Percentiles rank a stretch among this genome's conserved stretches.
Conservation (phyloP, 2,797 vertebrate genomes). For the Oreochromis grahami region DNA sequence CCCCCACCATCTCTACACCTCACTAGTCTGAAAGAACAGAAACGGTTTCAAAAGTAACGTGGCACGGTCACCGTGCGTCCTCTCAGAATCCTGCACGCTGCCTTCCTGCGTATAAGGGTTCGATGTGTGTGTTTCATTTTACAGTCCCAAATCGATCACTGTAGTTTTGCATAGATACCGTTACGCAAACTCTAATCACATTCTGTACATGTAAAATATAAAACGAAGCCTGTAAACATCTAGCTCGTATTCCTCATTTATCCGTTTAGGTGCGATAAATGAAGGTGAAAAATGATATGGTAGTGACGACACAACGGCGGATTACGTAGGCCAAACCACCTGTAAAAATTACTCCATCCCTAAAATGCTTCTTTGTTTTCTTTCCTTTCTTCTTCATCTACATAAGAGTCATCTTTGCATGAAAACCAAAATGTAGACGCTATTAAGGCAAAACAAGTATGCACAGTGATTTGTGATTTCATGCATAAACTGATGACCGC, state of each 20-base stretch:
- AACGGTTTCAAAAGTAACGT: constrained; percentile 5
- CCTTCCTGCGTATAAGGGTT: constrained; percentile 22
- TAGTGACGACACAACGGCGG: constrained; percentile 20
- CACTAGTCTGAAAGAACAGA: neutral
- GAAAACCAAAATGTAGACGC: constrained; percentile 60
- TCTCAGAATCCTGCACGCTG: constrained; percentile 1
- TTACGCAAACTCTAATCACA: constrained; percentile 61
- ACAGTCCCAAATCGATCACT: constrained; percentile 46
- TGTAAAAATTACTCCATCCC: constrained; percentile 14
- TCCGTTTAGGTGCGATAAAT: neutral
- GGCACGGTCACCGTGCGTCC: constrained; percentile 29
- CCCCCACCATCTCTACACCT: neutral
- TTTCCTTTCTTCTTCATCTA: neutral
- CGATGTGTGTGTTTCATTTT: constrained; percentile 9
- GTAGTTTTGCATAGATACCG: constrained; percentile 75
- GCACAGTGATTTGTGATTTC: constrained; percentile 77
- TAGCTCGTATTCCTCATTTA: constrained; percentile 4
- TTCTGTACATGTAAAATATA: constrained; percentile 57
- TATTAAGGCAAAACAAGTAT: constrained; percentile 78
- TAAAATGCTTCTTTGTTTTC: neutral
- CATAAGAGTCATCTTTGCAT: constrained; percentile 45
- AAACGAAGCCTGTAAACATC: constrained; percentile 54
- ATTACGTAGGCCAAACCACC: constrained; percentile 8
- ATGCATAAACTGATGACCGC: constrained; percentile 63
- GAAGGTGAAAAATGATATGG: neutral